Base-by-base conservation (phyloP, 1,140 invertebrate species). In the Oncopeltus fasciatus region DNA sequence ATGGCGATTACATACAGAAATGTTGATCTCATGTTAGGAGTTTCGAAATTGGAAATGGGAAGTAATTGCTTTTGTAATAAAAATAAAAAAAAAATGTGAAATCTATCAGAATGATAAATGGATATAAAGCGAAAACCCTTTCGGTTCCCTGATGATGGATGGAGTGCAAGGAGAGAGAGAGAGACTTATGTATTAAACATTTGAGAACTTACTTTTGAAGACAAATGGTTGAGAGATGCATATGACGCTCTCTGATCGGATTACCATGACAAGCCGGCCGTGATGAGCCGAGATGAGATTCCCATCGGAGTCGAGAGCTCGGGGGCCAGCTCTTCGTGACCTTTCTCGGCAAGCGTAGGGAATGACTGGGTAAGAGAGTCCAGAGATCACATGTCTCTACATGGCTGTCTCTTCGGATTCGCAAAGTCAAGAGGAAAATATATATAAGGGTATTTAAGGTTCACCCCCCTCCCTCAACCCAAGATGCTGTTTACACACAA, bases 151-250 rank as follows among this genome's bases (percentile, higher is more conserved):
- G 49, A 53, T 53, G 49, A 24, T 24, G 20, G 49, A 27, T 18
- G 24, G 26, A 53, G 49, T 53, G 31, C 31, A 38, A 38, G 31
- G 31, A n/a, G n/a, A n/a, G n/a, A n/a, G n/a, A n/a, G n/a, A n/a
- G n/a, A n/a, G n/a, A n/a, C 31, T 38, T 53, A 24, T 24, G 49
- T 53, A 53, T 53, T 53, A 24, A 53, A 53, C 49, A 53, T 53
- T 53, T 53, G 49, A 53, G 49, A 24, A 53, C 49, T 53, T 53
- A 53, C 49, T 53, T 38, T 38, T 24, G 49, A 53, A 53, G 49
- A 53, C 24, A 53, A 53, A 53, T 53, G 49, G 49, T 53, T 24
- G 18, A 12, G n/a, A 14, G 24, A 1, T 5, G 31, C 31, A 5
- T 8, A 38, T 8, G 31, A 38, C 14, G 31, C n/a, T 14, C 44